A percentile compares a stretch with the other conserved stretches of the same genome.
Conservation (phyloP, 1,140 invertebrate genomes). For the Cephus cinctus region DNA sequence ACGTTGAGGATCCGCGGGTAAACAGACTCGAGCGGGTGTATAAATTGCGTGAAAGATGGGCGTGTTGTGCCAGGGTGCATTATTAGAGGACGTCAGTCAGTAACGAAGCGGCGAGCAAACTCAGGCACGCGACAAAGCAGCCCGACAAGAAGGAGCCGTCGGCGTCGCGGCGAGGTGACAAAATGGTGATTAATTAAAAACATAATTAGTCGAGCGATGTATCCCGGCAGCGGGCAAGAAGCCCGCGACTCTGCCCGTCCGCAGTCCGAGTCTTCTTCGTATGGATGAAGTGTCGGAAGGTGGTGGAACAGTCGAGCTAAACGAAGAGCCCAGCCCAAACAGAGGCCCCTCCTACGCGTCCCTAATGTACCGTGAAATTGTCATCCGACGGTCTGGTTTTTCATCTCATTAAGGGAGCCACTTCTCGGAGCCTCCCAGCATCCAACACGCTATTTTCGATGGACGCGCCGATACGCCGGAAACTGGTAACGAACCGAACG, state of each 20-base stretch:
- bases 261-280: neutral
- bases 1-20: too few relatives aligned
- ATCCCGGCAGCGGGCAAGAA: neutral
- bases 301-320: neutral
- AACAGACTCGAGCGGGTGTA: constrained; percentile 1
- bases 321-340: constrained; percentile 5
- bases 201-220: constrained; percentile 39
- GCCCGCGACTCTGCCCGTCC: neutral
- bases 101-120: constrained; percentile 46
- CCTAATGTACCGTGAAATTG: constrained; percentile 48
- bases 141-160: constrained; percentile 8
- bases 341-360: constrained; percentile 23
- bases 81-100: constrained; percentile 40
- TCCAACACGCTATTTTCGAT: too few relatives aligned
- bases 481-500: too few relatives aligned
- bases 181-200: constrained; percentile 51
- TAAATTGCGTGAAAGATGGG: constrained; percentile 21
- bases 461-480: too few relatives aligned
- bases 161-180: constrained; percentile 22
- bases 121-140: constrained; percentile 31
- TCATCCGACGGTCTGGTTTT: constrained; percentile 21
- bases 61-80: constrained; percentile 32
- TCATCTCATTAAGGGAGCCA: constrained; percentile 6
- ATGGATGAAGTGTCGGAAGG: too few relatives aligned
- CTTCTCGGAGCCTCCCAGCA: too few relatives aligned